Evolutionary conservation across 2,888 invertebrate genomes (phyloP), one percentile per base, ranked within the genome.

Genomic region (Alloscopus bannaensis): DNA sequence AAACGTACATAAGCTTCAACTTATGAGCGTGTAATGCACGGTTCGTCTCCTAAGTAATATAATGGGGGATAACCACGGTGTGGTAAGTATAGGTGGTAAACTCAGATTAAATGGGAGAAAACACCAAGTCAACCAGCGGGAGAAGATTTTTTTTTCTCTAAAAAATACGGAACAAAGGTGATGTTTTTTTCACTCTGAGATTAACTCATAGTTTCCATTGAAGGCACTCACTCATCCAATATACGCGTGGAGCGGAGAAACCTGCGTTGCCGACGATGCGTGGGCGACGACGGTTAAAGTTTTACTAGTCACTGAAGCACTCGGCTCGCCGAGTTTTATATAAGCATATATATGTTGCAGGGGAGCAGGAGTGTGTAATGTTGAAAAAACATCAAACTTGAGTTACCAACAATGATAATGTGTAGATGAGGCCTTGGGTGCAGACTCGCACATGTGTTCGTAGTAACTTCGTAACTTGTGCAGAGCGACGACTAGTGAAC

Each of bases 311-410:
- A 47, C 60, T 62, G 60, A 79, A 72, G 72, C 47, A 42, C 72
- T 79, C 72, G 57, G 40, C 68, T 72, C 65, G 59, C 60, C 72
- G 47, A 31, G 71, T 65, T 36, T 36, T 78, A 78, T 66, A n/a
- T n/a, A n/a, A n/a, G n/a, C n/a, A n/a, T n/a, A 71, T 69, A 65
- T 78, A 79, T 79, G 79, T 79, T 79, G 72, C 79, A 79, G 79
- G 78, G 72, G 68, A 68, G 45, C 66, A 60, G 65, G 66, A 28
- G 40, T 45, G 31, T 57, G 40, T 36, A 60, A 22, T n/a, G 28
- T 40, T 72, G 42, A n/a, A n/a, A n/a, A n/a, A n/a, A n/a, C n/a
- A n/a, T n/a, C n/a, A n/a, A n/a, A n/a, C n/a, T n/a, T n/a, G n/a
- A n/a, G n/a, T n/a, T n/a, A n/a, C n/a, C n/a, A n/a, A n/a, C n/a